Conservation (phyloP, 2,888 invertebrate genomes). For the Steinernema hermaphroditum region DNA sequence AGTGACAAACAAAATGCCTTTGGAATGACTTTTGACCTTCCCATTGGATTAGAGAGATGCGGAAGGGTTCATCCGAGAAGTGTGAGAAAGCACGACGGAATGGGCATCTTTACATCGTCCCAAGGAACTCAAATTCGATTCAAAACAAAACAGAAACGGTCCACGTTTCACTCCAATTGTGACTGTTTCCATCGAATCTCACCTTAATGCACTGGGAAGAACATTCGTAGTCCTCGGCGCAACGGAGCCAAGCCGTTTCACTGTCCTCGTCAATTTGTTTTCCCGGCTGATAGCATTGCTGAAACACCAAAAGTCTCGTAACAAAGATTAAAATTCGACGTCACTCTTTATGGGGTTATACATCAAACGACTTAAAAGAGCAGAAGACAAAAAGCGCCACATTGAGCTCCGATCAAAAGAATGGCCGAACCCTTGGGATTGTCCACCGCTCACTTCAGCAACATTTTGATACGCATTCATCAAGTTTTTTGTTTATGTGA, state of each 20-base stretch:
- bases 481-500: no score
- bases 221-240: slow-evolving; percentile 63
- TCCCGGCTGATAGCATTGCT: slow-evolving; percentile 66
- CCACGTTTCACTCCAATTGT: no score
- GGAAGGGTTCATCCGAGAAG: no score
- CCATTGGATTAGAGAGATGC: no score
- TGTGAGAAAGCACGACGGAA: no score
- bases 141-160: no score
- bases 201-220: slow-evolving; percentile 62
- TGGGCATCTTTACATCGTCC: not conserved
- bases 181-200: no score
- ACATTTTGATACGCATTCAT: not conserved
- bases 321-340: not conserved
- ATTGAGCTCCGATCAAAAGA: not conserved
- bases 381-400: not conserved
- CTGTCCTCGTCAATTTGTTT: slow-evolving; percentile 60
- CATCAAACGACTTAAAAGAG: not conserved
- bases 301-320: slow-evolving; percentile 28
- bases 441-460: not conserved
- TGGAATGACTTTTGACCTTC: no score
- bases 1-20: no score
- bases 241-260: slow-evolving; percentile 62
- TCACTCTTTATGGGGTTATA: not conserved
- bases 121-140: not conserved
- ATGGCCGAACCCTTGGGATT: not conserved